Evolutionary conservation across 1,140 invertebrate species (phyloP).

Genomic region (Lamellibrachia luymesi): DNA sequence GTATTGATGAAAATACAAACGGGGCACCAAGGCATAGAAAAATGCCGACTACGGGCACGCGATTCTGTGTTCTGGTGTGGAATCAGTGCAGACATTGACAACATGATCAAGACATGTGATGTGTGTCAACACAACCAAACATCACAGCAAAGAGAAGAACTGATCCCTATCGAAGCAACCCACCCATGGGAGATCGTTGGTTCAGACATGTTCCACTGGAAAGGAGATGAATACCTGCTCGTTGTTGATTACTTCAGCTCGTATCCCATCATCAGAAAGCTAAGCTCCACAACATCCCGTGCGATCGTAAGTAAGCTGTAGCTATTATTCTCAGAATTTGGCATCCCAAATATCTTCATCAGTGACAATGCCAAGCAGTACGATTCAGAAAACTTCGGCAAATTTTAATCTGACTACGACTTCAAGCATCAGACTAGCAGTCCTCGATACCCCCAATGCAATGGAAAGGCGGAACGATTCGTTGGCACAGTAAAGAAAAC

Average conservation of each 20-base stretch:
- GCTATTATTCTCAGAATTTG: no score
- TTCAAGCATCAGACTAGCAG: no score
- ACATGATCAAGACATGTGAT: conserved; percentile 13
- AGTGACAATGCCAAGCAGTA: no score
- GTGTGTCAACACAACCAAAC: conserved; percentile 8
- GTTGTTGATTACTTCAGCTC: conserved; percentile 4
- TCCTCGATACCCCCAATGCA: no score
- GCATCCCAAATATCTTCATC: no score
- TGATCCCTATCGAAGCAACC: conserved; percentile 8
- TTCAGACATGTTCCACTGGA: conserved; percentile 12
- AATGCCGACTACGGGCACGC: no score
- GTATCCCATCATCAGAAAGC: conserved; percentile 14
- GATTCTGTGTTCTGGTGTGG: conserved; percentile 8
- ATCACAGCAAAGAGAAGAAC: conserved; percentile 10
- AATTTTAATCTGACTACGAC: no score
- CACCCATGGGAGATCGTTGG: conserved; percentile 10
- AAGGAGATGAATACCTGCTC: conserved; percentile 11
- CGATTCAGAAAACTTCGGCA: no score
- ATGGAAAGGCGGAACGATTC: no score
- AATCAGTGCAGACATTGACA: conserved; percentile 14
- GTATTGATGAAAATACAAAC: neutral
- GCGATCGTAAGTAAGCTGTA: neutral
- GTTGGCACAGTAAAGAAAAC: no score
- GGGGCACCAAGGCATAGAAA: neutral
- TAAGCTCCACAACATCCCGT: neutral